Percentiles rank a stretch among this genome's conserved stretches.
Evolutionary conservation across 2,888 invertebrate species (phyloP).

Genomic region (Cyaniris semiargus): DNA sequence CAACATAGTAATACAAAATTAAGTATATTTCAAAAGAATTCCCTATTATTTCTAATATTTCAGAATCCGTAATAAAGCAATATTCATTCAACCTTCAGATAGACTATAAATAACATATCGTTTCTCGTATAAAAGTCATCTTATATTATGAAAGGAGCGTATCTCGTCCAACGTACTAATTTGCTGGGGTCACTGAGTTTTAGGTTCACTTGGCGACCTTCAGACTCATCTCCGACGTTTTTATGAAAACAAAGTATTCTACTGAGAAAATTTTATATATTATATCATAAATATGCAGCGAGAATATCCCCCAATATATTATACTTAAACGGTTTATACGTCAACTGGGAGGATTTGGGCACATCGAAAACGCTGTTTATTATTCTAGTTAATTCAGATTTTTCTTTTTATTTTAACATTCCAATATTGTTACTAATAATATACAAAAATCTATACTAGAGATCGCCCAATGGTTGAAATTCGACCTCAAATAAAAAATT

Average conservation of each 20-base stretch:
- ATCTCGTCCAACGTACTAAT: slow-evolving; percentile 36
- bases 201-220: slow-evolving; percentile 40
- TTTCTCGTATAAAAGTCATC: slow-evolving; percentile 9
- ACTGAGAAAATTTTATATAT: slow-evolving; percentile 5
- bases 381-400: not conserved
- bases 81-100: not conserved
- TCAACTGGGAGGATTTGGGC: slow-evolving; percentile 5
- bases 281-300: slow-evolving; percentile 2
- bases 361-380: not conserved
- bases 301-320: slow-evolving; percentile 19
- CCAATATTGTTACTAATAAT: too few species aligned
- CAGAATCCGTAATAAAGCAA: not conserved
- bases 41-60: not conserved
- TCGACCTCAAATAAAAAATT: too few species aligned
- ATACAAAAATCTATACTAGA: too few species aligned
- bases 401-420: not conserved
- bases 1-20: not conserved
- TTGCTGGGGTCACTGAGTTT: slow-evolving; percentile 46
- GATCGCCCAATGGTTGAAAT: too few species aligned
- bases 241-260: slow-evolving; percentile 23
- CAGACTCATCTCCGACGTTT: slow-evolving; percentile 8
- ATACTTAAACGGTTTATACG: slow-evolving; percentile 25
- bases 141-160: slow-evolving; percentile 23
- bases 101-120: not conserved
- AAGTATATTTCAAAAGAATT: not conserved